Evolutionary conservation across 2,797 vertebrate species (phyloP).

Genomic region (Gambelia wislizenii): DNA sequence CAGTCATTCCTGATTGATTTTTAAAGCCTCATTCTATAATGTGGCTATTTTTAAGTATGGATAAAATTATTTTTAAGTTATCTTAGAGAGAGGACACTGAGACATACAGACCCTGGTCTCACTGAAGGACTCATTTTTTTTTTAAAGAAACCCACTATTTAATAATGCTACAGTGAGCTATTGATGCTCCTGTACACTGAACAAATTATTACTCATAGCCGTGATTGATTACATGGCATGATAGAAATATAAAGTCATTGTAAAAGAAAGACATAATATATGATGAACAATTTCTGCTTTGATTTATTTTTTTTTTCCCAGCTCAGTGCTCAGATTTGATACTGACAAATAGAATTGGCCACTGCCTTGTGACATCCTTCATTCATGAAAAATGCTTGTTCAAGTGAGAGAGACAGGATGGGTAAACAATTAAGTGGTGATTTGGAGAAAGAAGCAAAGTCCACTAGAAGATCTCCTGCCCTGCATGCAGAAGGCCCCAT

Average conservation of each 20-base stretch:
- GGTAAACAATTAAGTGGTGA: not conserved
- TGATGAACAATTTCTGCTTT: constrained; percentile 76
- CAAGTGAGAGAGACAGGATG: not conserved
- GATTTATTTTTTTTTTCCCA: constrained; percentile 51
- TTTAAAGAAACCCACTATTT: too few species aligned
- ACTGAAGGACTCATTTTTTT: too few species aligned
- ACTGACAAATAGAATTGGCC: constrained; percentile 44
- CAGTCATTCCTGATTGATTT: not conserved
- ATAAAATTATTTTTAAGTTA: constrained; percentile 41
- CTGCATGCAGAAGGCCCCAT: not conserved
- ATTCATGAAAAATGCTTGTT: constrained; percentile 39
- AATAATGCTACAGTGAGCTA: constrained; percentile 61
- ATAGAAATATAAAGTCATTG: constrained; percentile 74
- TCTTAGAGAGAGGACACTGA: not conserved
- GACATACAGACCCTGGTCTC: constrained; percentile 21
- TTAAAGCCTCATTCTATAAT: not conserved
- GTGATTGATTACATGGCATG: constrained; percentile 73
- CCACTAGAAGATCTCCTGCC: not conserved
- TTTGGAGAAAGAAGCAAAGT: fast-evolving
- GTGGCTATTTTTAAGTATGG: not conserved
- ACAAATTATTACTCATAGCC: constrained; percentile 69
- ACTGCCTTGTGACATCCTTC: constrained; percentile 57
- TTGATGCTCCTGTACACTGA: constrained; percentile 54
- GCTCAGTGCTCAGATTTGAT: constrained; percentile 66
- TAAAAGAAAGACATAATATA: constrained; percentile 75